Conservation (phyloP, 2,888 invertebrate genomes). For the Zele albiditarsus region DNA sequence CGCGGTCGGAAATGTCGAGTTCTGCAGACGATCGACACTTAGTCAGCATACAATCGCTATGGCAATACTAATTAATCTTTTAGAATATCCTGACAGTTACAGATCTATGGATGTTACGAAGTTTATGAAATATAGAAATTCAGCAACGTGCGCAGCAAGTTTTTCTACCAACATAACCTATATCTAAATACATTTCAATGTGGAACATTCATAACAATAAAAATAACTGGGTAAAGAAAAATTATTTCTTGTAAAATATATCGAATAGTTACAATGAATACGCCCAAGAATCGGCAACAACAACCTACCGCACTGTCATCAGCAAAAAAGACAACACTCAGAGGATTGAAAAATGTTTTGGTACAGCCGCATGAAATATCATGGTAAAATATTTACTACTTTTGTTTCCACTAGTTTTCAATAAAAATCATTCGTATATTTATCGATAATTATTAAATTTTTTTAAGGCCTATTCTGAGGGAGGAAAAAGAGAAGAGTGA, state of each 20-base stretch:
- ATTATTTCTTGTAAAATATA: neutral
- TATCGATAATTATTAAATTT: conserved; percentile 26
- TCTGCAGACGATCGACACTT: too few species aligned
- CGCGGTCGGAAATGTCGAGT: too few species aligned
- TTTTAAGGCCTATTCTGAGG: conserved; percentile 62
- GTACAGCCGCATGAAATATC: conserved; percentile 59
- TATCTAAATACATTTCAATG: too few species aligned
- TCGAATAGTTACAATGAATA: neutral
- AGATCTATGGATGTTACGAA: too few species aligned
- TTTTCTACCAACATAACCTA: neutral
- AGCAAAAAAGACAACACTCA: conserved; percentile 58
- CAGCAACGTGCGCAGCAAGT: neutral
- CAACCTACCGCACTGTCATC: neutral
- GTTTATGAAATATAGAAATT: too few species aligned
- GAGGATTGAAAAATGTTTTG: conserved; percentile 64
- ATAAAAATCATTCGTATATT: neutral
- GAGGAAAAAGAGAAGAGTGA: conserved; percentile 46
- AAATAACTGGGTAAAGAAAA: neutral
- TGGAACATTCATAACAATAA: neutral
- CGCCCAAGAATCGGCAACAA: neutral
- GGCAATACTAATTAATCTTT: too few species aligned
- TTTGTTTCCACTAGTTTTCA: neutral
- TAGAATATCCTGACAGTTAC: too few species aligned
- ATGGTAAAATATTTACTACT: conserved; percentile 56
- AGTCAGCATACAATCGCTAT: too few species aligned